A percentile compares a stretch with the other conserved stretches of the same genome.
Evolutionary conservation across 2,113 vertebrate species (phyloP).

Genomic region (Heptranchias perlo): DNA sequence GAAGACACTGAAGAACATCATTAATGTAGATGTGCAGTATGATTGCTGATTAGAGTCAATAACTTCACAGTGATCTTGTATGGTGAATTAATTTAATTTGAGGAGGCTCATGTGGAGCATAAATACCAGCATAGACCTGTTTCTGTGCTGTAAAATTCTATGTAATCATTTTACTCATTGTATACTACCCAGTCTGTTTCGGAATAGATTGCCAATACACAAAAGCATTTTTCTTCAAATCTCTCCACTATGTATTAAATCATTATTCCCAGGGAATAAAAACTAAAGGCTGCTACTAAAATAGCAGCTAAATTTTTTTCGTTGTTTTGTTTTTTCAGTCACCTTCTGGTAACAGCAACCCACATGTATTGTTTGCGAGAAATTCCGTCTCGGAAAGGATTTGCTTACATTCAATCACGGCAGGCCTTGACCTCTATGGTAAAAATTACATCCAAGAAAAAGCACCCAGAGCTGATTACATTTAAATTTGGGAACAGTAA

Average conservation of each 20-base stretch:
- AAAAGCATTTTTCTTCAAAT: neutral
- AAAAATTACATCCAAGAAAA: conserved; percentile 99
- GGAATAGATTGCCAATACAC: neutral
- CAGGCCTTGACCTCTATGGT: conserved; percentile 91
- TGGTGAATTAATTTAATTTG: neutral
- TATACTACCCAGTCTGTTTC: neutral
- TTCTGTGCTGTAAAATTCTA: neutral
- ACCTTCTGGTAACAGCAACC: conserved; percentile 88
- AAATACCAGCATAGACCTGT: neutral
- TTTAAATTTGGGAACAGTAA: conserved; percentile 97
- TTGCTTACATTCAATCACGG: conserved; percentile 94
- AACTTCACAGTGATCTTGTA: neutral
- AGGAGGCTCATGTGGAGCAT: neutral
- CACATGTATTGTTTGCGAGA: conserved; percentile 98
- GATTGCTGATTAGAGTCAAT: neutral
- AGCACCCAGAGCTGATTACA: conserved; percentile 94
- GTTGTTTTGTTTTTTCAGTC: conserved; percentile 55
- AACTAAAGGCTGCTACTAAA: neutral
- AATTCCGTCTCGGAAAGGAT: conserved; percentile 83
- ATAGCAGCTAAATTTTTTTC: neutral
- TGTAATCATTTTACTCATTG: neutral
- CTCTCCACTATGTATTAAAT: neutral
- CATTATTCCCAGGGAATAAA: neutral
- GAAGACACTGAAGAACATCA: neutral
- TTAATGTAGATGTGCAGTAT: neutral